Evolutionary conservation across 1,140 invertebrate genomes (phyloP).

Genomic region (Bicyclus anynana): DNA sequence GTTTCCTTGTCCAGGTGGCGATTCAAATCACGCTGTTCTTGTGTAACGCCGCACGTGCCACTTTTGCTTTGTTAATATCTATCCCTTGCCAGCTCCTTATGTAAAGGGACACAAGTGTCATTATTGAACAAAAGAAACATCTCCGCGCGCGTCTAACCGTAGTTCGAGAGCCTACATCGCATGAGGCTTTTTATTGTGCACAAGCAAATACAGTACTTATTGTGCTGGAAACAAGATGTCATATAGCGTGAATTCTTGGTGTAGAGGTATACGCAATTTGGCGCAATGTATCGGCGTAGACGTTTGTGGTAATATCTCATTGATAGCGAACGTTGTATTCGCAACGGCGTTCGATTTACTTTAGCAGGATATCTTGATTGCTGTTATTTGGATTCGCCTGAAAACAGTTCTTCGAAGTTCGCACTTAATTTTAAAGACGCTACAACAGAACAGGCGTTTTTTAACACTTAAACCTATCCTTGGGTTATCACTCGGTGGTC

Average conservation of each 20-base stretch:
- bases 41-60: slow-evolving; percentile 37
- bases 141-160: background rate
- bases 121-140: slow-evolving; percentile 9
- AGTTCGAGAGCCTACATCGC: background rate
- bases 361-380: background rate
- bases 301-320: slow-evolving; percentile 24
- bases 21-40: slow-evolving; percentile 31
- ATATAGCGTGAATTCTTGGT: background rate
- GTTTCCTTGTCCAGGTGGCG: slow-evolving; percentile 32
- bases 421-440: too few relatives aligned
- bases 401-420: background rate
- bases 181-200: background rate
- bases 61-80: slow-evolving; percentile 19
- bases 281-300: slow-evolving; percentile 9
- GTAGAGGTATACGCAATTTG: background rate
- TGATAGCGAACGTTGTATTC: slow-evolving; percentile 19
- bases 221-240: background rate
- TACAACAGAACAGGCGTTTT: too few relatives aligned
- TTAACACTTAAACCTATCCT: too few relatives aligned
- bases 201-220: background rate
- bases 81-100: slow-evolving; percentile 1
- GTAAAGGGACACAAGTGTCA: background rate
- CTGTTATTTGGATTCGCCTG: background rate
- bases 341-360: slow-evolving; percentile 1
- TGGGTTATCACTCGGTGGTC: too few relatives aligned